A percentile compares a stretch with the other conserved stretches of the same genome.
Evolutionary conservation across 2,888 invertebrate genomes (phyloP).

Genomic region (Hirtodrosophila confusa): DNA sequence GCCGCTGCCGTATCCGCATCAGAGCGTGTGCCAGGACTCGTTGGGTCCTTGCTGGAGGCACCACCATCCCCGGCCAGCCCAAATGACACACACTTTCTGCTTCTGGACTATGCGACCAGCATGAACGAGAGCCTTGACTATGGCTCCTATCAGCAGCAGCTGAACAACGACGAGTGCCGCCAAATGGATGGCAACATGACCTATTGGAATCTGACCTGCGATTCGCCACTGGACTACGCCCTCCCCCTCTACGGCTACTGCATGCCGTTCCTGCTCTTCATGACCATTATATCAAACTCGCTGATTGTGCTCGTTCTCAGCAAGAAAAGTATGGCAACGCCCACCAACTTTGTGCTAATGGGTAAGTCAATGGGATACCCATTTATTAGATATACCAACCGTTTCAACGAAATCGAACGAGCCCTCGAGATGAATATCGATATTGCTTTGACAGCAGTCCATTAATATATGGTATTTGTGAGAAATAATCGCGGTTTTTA

Average conservation of each 20-base stretch:
- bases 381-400: not conserved
- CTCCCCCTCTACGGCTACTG: slow-evolving; percentile 83
- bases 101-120: slow-evolving; percentile 49
- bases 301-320: slow-evolving; percentile 95
- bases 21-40: slow-evolving; percentile 12
- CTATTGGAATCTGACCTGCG: slow-evolving; percentile 84
- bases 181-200: slow-evolving; percentile 67
- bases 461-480: no score
- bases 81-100: slow-evolving; percentile 46
- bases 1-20: slow-evolving; percentile 11
- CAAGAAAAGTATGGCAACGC: slow-evolving; percentile 94
- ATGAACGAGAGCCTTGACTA: slow-evolving; percentile 63
- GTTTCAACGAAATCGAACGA: no score
- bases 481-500: no score
- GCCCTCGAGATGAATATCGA: no score
- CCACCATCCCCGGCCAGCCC: slow-evolving; percentile 1
- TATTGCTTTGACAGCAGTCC: no score
- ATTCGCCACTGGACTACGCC: slow-evolving; percentile 82
- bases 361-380: slow-evolving; percentile 83
- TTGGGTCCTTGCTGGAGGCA: slow-evolving; percentile 19
- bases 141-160: slow-evolving; percentile 58
- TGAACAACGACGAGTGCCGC: slow-evolving; percentile 64
- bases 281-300: slow-evolving; percentile 95
- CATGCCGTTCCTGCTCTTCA: slow-evolving; percentile 92
- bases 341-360: slow-evolving; percentile 95